phyloP scores from a whole-genome alignment of 2,888 invertebrate genomes.

The Chrysodeixis includens region DNA sequence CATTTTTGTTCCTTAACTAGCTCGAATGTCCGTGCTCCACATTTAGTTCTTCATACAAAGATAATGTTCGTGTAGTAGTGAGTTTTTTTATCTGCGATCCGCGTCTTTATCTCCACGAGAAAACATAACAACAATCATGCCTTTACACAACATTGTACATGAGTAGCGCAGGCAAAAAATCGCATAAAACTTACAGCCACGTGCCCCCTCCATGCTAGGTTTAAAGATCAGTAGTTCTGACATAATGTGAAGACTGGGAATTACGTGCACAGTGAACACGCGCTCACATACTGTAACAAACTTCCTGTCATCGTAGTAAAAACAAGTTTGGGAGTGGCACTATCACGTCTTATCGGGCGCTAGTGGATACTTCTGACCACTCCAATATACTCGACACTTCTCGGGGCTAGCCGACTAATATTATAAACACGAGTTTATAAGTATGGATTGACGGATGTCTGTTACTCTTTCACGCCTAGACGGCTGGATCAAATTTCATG shows the following conservation, averaged over 20 bases:
- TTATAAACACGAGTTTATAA: too few relatives aligned
- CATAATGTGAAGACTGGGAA: slow-evolving; percentile 19
- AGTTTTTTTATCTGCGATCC: neutral
- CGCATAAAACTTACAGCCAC: neutral
- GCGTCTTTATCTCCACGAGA: slow-evolving; percentile 2
- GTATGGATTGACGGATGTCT: too few relatives aligned
- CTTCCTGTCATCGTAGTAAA: slow-evolving; percentile 60
- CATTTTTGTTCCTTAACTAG: neutral
- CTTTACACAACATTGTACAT: neutral
- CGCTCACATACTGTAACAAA: slow-evolving; percentile 43
- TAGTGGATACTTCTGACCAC: slow-evolving; percentile 81
- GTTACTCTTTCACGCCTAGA: too few relatives aligned
- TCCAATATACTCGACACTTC: slow-evolving; percentile 58
- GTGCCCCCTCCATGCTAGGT: neutral
- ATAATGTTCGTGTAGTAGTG: neutral
- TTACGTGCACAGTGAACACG: slow-evolving; percentile 28
- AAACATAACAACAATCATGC: slow-evolving; percentile 1
- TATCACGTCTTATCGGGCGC: slow-evolving; percentile 72
- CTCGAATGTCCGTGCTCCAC: neutral
- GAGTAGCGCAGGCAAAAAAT: neutral
- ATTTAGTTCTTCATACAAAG: neutral
- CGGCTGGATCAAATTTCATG: too few relatives aligned
- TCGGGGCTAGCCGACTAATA: too few relatives aligned
- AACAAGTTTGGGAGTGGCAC: slow-evolving; percentile 69
- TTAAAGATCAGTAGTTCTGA: slow-evolving; percentile 11